phyloP scores from a whole-genome alignment of 2,113 vertebrate species.

The Tyrannus savana region DNA sequence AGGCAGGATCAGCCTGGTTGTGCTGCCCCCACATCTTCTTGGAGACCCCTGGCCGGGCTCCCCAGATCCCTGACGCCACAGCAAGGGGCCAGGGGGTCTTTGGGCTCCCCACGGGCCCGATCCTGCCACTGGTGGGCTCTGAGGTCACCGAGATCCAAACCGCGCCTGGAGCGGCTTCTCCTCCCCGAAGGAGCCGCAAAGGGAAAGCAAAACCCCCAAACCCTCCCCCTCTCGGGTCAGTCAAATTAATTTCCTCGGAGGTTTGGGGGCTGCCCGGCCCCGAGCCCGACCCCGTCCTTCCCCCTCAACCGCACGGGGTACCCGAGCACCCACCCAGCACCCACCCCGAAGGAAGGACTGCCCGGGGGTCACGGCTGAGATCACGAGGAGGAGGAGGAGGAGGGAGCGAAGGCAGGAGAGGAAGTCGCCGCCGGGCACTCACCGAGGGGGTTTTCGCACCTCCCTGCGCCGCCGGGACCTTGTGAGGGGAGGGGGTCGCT shows the following conservation, averaged over 20 bases:
- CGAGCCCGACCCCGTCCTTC: accelerated
- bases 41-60: not conserved
- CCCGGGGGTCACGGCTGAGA: not conserved
- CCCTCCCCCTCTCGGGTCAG: too few relatives aligned
- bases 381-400: too few relatives aligned
- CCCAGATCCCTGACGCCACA: too few relatives aligned
- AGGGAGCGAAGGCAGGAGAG: not conserved
- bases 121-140: not conserved
- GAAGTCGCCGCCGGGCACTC: not conserved
- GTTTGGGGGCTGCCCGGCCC: not conserved
- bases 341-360: accelerated
- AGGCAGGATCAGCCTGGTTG: not conserved
- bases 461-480: not conserved
- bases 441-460: not conserved
- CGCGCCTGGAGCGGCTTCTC: accelerated
- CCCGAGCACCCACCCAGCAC: accelerated
- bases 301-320: too few relatives aligned
- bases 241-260: not conserved
- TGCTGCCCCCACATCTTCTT: not conserved
- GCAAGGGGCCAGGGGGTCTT: not conserved
- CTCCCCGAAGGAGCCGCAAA: accelerated
- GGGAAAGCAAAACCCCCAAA: not conserved
- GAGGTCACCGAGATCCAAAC: accelerated
- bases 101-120: accelerated
- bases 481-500: accelerated